Evolutionary conservation across 2,888 invertebrate genomes (phyloP), one percentile per base, ranked within the genome.

Genomic region (Trissoscelio sp.): DNA sequence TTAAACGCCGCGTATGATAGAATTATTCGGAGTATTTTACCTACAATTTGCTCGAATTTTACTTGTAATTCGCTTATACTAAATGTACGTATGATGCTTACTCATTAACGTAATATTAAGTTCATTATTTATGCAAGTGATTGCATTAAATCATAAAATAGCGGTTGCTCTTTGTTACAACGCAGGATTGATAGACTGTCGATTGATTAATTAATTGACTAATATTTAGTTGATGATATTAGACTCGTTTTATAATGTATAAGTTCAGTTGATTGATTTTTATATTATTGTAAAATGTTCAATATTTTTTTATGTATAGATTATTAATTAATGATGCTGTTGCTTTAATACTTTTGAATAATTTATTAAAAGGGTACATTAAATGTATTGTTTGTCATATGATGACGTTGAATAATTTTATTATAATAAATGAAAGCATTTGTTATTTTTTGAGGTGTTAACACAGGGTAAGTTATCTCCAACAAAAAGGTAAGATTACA

Each of bases 401-500:
- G 20, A 16, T 46, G 6, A 53, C 34, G 34, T 20, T 46, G 51
- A 51, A 7, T 51, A 18, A 53, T 53, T 53, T 53, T 53, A 53
- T 53, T 31, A n/a, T 31, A 37, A 22, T 22, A 42, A 11, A 18
- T 16, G 22, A n/a, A 34, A 12, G 3, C 57, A 16, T 69, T 51
- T 70, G 39, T 62, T 62, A 39, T 37, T 66, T 74, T 34, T 64
- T 57, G 37, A 67, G 53, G 51, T 34, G 60, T 24, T 77, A 77
- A 77, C 60, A 77, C 67, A 67, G 12, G 22, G 42, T 77, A 77
- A 77, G 69, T 77, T 77, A 69, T 69, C 60, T 60, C 14, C 51
- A 77, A 53, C 77, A 51, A 78, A 70, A 78, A 70, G 78, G 78
- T 70, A 78, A 78, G 78, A 78, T 78, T 78, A 78, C 64, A 64